Evolutionary conservation across 64 coral and sea anemone species (phyloP), one percentile per base, ranked within the genome.

Genomic region (Stylophora pistillata): DNA sequence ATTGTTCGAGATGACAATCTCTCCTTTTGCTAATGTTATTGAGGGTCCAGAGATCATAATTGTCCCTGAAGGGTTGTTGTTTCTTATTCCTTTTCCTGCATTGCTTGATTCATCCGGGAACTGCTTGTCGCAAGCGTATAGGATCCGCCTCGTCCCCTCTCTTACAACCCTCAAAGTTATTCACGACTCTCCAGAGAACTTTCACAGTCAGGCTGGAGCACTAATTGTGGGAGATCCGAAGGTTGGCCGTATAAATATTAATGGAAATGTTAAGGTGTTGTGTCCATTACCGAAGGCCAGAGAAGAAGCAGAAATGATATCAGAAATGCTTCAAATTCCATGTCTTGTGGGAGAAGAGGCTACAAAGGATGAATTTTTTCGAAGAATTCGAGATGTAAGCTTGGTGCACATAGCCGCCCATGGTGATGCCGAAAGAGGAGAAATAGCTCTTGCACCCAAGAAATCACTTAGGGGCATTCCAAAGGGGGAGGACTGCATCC

Each of bases 321-420:
- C 29, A 30, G 66, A 37, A 29, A 57, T 70, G 13, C 34, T 89
- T 10, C 25, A 41, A 18, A 63, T 9, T 13, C 75, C 34, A 55
- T 31, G 33, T 62, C 71, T 89, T 57, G 6, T 70, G 12, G 59
- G 74, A 71, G 5, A 18, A 11, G 5, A 71, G 54, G 87, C 87
- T 6, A 89, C 87, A 11, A 89, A 89, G 53, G 60, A 16, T 10
- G 76, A 32, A 15, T 76, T 89, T 14, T 56, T 71, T 30, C 27
- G 78, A 65, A 89, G 25, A 23, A 77, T 89, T 18, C 31, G 57
- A 59, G 87, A 79, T 56, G 87, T 77, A 53, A 31, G 58, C 0
- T 64, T 89, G n/a, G 75, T 89, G 30, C 87, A 89, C 25, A 89
- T 89, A 37, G 87, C 87, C 14, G 87, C 87, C 28, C 87, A 89